Base-by-base conservation (phyloP, 2,888 invertebrate species). In the Dione juno region DNA sequence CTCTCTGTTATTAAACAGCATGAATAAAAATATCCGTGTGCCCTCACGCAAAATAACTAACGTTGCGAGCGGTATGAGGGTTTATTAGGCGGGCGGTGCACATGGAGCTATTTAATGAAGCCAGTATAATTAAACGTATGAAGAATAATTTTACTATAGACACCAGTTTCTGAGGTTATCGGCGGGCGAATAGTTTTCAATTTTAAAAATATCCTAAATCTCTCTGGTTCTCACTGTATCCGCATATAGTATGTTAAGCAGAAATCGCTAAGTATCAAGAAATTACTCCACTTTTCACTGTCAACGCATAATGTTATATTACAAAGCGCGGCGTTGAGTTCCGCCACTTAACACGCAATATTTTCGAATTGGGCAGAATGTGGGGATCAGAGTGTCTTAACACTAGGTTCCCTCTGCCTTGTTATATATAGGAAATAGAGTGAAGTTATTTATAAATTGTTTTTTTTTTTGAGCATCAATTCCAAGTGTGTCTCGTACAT, bases 21-120 rank as follows among this genome's bases (percentile, higher is more conserved):
- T 85, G 85, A 84, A 85, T 85, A 86, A 87, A 87, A 86, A 86
- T 81, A 85, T 82, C 57, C 79, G 81, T 80, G 78, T 75, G 78
- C 80, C 82, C 84, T 84, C 84, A 83, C 84, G 84, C 82, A 81
- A 83, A 84, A 84, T 85, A 82, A 84, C 81, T 81, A 79, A 81
- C 80, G 78, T 72, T 66, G 72, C 59, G 74, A 68, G 76, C 77
- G 68, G 75, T 76, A 76, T 70, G 79, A 77, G 78, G 79, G 78
- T 70, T 72, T 72, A 64, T 70, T 41, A 72, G 73, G 74, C 9
- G 13, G 43, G 74, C 54, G 48, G 3, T 61, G 19, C 69, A 79
- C 28, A 41, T n/a, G 35, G 63, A 16, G 19, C n/a, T 9, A n/a
- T 59, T 1, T 19, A 37, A 16, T 48, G 35, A 21, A 21, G 13